These are phyloP conservation scores for Lepidurus couesii DNA, from an alignment of 1,140 invertebrate species.

Conservation along the genomic window DNA sequence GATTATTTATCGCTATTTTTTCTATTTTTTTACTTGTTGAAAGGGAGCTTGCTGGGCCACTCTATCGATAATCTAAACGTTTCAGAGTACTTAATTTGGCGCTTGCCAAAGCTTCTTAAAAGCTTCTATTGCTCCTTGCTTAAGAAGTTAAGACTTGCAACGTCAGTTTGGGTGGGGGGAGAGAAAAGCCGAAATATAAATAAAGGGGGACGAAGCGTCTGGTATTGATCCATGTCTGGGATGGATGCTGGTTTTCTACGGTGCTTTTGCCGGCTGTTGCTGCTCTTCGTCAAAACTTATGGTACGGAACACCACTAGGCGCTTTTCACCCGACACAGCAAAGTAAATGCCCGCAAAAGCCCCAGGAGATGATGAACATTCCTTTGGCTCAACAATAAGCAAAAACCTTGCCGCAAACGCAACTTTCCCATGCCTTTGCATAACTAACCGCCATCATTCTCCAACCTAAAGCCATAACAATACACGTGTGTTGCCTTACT, in stretches of 20 bases:
- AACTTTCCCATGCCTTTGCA: conserved; percentile 12
- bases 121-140: too few species aligned
- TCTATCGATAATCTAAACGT: too few species aligned
- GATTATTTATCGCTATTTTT: too few species aligned
- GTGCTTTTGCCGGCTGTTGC: neutral
- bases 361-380: neutral
- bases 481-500: neutral
- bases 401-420: neutral
- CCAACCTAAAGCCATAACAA: neutral
- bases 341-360: too few species aligned
- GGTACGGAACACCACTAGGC: neutral
- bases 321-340: too few species aligned
- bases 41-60: too few species aligned
- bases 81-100: too few species aligned
- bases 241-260: neutral
- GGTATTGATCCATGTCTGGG: conserved; percentile 16
- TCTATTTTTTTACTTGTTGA: too few species aligned
- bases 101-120: too few species aligned
- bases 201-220: neutral
- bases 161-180: neutral
- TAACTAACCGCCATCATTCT: neutral
- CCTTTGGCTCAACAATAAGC: neutral
- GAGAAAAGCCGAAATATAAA: neutral
- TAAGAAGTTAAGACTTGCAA: neutral
- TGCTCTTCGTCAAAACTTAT: conserved; percentile 1